These are phyloP conservation scores for Rhegmatorhina hoffmannsi DNA, from an alignment of 2,113 vertebrate species.

Conservation along the genomic window DNA sequence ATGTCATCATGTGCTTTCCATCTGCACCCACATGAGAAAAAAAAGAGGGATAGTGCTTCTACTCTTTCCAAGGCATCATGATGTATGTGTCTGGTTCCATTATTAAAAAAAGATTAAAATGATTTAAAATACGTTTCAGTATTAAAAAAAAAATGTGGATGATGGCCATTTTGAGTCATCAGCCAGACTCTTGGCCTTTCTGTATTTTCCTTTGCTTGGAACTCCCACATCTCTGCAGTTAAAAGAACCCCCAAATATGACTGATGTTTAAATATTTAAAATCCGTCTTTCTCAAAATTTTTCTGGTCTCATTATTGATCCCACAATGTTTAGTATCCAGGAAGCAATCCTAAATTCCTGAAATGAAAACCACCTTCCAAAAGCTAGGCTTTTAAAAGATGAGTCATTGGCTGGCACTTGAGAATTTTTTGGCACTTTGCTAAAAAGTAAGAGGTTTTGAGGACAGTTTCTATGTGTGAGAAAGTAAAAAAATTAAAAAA, in stretches of 20 bases:
- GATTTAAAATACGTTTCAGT: slow-evolving; percentile 17
- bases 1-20: slow-evolving; percentile 24
- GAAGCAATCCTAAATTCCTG: slow-evolving; percentile 68
- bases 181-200: neutral
- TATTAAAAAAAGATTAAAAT: slow-evolving; percentile 40
- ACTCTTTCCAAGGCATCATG: slow-evolving; percentile 27
- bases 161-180: slow-evolving; percentile 16
- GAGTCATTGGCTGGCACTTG: slow-evolving; percentile 71
- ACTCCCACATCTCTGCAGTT: neutral
- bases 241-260: slow-evolving; percentile 16
- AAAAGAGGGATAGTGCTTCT: neutral
- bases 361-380: slow-evolving; percentile 72
- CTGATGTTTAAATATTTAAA: slow-evolving; percentile 53
- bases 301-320: slow-evolving; percentile 66
- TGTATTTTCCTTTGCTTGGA: neutral
- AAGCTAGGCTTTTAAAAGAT: slow-evolving; percentile 48
- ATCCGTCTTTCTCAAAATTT: slow-evolving; percentile 37
- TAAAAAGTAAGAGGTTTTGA: slow-evolving; percentile 63
- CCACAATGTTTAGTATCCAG: slow-evolving; percentile 70
- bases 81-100: slow-evolving; percentile 46
- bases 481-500: slow-evolving; percentile 13
- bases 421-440: slow-evolving; percentile 51
- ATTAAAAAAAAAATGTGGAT: neutral
- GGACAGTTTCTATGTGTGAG: slow-evolving; percentile 53
- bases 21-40: neutral